Evolutionary conservation across 2,797 vertebrate species (phyloP).

Genomic region (Molossus molossus): DNA sequence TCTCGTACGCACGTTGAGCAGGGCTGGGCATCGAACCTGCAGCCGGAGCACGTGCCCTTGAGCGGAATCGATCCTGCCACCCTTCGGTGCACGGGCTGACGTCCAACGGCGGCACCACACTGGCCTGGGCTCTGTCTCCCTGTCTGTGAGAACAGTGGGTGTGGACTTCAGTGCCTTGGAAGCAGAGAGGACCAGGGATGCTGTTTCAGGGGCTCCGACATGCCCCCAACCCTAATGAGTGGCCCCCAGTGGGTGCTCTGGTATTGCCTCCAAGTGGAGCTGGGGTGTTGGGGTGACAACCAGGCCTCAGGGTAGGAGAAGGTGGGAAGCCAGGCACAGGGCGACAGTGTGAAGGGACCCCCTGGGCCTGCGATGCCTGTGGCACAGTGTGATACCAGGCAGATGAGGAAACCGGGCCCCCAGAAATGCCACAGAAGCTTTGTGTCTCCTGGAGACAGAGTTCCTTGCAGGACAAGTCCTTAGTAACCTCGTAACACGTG

Average conservation of each 20-base stretch:
- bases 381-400: neutral
- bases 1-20: too few relatives aligned
- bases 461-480: neutral
- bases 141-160: too few relatives aligned
- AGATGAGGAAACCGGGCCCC: neutral
- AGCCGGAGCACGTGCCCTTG: too few relatives aligned
- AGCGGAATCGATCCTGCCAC: too few relatives aligned
- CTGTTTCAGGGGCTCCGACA: neutral
- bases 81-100: too few relatives aligned
- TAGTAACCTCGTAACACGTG: neutral
- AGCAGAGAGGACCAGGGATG: too few relatives aligned
- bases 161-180: neutral
- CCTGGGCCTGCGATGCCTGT: accelerated
- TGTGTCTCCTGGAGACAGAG: neutral
- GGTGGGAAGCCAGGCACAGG: neutral
- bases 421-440: accelerated
- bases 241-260: accelerated
- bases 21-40: too few relatives aligned
- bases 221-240: too few relatives aligned
- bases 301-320: neutral
- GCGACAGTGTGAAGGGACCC: accelerated
- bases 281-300: accelerated
- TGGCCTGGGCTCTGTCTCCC: too few relatives aligned
- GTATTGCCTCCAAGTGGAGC: too few relatives aligned
- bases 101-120: too few relatives aligned